Evolutionary conservation across 2,113 vertebrate genomes (phyloP).

Genomic region (Microtus richardsoni): DNA sequence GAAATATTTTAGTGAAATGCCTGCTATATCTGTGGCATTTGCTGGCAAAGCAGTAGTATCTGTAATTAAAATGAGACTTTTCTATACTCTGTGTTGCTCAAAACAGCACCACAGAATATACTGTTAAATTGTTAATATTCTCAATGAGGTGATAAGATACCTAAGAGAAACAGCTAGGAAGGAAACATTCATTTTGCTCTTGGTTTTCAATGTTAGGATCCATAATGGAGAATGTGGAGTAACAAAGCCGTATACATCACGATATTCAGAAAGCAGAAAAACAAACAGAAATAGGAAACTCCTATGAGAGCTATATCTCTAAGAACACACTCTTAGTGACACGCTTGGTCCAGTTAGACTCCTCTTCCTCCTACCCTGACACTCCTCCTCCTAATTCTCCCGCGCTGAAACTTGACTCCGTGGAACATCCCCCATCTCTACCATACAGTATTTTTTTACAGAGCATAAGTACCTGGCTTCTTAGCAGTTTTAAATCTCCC

Average conservation of each 20-base stretch:
- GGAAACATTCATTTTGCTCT: no score
- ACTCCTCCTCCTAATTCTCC: not conserved
- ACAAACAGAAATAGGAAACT: not conserved
- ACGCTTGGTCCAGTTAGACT: not conserved
- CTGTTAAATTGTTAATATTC: not conserved
- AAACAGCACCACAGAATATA: rapidly evolving
- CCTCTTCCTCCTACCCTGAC: no score
- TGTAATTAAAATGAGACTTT: not conserved
- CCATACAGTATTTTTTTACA: not conserved
- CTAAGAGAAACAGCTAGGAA: not conserved
- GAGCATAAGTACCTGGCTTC: not conserved
- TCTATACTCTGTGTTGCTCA: not conserved
- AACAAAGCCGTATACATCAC: not conserved
- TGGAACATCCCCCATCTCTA: not conserved
- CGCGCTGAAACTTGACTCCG: not conserved
- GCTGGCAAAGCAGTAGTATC: not conserved
- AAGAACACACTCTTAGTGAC: not conserved
- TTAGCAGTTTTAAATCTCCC: not conserved
- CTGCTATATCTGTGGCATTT: not conserved
- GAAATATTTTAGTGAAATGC: not conserved
- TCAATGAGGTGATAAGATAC: not conserved
- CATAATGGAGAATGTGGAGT: no score
- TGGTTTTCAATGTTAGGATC: not conserved
- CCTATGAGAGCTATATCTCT: no score
- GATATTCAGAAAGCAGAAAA: not conserved